These are phyloP conservation scores for Ciconia maguari DNA, from an alignment of 2,113 vertebrate species.

Conservation along the genomic window DNA sequence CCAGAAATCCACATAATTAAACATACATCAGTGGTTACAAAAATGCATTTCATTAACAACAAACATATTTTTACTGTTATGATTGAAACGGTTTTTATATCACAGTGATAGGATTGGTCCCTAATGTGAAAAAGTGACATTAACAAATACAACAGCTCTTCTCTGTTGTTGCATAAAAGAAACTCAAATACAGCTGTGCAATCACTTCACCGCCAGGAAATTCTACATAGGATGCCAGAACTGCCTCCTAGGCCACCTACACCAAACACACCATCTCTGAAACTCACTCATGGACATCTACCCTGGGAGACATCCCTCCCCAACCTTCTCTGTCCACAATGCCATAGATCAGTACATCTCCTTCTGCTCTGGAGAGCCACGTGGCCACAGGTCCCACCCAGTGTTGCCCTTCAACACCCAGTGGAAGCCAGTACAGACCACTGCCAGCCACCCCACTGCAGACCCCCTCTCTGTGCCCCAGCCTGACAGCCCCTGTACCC, in stretches of 20 bases:
- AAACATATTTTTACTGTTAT: neutral
- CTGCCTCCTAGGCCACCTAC: too few species aligned
- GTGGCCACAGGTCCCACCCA: neutral
- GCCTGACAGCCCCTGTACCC: neutral
- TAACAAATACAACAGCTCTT: accelerated
- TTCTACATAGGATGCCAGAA: accelerated
- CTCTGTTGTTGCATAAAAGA: too few species aligned
- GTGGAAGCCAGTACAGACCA: too few species aligned
- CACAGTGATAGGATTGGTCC: neutral
- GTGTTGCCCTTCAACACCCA: accelerated
- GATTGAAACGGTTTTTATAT: neutral
- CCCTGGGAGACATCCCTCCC: accelerated
- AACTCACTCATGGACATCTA: accelerated
- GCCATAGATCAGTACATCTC: accelerated
- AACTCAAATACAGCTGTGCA: too few species aligned
- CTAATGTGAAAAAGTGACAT: too few species aligned
- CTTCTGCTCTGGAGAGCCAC: accelerated
- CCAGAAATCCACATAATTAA: neutral
- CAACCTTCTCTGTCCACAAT: accelerated
- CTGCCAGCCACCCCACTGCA: neutral
- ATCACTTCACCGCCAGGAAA: accelerated
- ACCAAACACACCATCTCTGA: too few species aligned
- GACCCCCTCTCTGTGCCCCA: accelerated
- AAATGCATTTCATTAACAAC: neutral
- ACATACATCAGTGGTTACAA: neutral